Conservation (phyloP, 2,888 invertebrate genomes). For the Epicampocera succincta region DNA sequence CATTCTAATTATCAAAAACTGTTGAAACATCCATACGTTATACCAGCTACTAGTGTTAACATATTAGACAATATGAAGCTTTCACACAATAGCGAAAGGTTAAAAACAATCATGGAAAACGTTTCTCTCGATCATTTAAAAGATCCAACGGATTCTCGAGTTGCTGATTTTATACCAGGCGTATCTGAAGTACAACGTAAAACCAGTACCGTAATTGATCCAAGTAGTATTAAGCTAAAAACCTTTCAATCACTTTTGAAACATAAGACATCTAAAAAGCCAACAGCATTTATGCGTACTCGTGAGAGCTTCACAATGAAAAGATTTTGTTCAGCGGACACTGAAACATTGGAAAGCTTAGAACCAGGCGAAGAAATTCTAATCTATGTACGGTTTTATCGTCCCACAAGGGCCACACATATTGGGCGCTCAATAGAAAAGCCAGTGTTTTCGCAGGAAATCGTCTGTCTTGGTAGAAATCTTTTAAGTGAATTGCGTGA, state of each 20-base stretch:
- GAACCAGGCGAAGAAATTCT: slow-evolving; percentile 78
- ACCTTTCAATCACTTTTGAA: slow-evolving; percentile 67
- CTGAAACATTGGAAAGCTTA: slow-evolving; percentile 30
- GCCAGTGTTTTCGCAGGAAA: slow-evolving; percentile 83
- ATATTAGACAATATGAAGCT: slow-evolving; percentile 69
- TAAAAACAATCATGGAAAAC: slow-evolving; percentile 66
- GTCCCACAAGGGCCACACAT: slow-evolving; percentile 81
- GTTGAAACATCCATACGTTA: slow-evolving; percentile 57
- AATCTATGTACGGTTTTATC: slow-evolving; percentile 82
- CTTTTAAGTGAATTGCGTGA: slow-evolving; percentile 88
- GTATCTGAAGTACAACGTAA: slow-evolving; percentile 66
- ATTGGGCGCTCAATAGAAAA: slow-evolving; percentile 73
- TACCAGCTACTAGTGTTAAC: slow-evolving; percentile 69
- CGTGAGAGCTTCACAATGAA: slow-evolving; percentile 70
- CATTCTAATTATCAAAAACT: slow-evolving; percentile 71
- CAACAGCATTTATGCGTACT: slow-evolving; percentile 75
- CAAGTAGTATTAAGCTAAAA: slow-evolving; percentile 66
- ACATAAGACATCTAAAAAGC: slow-evolving; percentile 65
- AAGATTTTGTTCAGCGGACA: neutral
- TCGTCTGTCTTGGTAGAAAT: slow-evolving; percentile 86
- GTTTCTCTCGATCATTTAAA: slow-evolving; percentile 72
- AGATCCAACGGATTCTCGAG: slow-evolving; percentile 71
- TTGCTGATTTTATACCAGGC: slow-evolving; percentile 71
- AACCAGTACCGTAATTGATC: slow-evolving; percentile 45
- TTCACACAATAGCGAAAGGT: slow-evolving; percentile 60